Percentiles rank a stretch among this genome's conserved stretches.
These are phyloP conservation scores for Leptoclinus maculatus DNA, from an alignment of 2,797 vertebrate species.

Conservation along the genomic window DNA sequence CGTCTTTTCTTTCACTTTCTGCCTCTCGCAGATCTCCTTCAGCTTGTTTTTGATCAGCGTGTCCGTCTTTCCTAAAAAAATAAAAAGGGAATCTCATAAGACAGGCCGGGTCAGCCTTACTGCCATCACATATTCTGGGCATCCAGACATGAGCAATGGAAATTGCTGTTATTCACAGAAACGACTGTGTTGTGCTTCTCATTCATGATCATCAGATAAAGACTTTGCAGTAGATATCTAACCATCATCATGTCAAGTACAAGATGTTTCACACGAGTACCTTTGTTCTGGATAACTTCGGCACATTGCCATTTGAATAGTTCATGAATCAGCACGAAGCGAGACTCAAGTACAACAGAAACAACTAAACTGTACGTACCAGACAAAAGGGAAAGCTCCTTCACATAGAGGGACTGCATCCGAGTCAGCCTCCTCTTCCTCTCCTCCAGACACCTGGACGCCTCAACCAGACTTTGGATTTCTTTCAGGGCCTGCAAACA, in stretches of 20 bases:
- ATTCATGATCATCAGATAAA: neutral
- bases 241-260: neutral
- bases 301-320: neutral
- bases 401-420: conserved; percentile 59
- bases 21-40: conserved; percentile 48
- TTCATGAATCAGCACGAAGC: neutral
- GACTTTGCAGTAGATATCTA: neutral
- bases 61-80: conserved; percentile 63
- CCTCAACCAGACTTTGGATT: conserved; percentile 59
- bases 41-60: conserved; percentile 51
- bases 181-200: neutral
- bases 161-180: neutral
- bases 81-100: neutral
- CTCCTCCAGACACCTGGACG: conserved; percentile 56
- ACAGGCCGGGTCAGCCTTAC: too few relatives aligned
- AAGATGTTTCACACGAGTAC: neutral
- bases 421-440: conserved; percentile 57
- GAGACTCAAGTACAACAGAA: neutral
- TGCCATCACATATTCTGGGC: neutral
- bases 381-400: conserved; percentile 65
- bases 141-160: neutral
- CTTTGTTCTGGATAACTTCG: neutral
- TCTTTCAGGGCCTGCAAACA: conserved; percentile 71
- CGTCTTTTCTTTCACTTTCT: conserved; percentile 46
- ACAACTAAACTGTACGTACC: conserved; percentile 53